Percentiles rank a stretch among this genome's conserved stretches.
Evolutionary conservation across 2,797 vertebrate species (phyloP).

Genomic region (Rhinichthys osculus): DNA sequence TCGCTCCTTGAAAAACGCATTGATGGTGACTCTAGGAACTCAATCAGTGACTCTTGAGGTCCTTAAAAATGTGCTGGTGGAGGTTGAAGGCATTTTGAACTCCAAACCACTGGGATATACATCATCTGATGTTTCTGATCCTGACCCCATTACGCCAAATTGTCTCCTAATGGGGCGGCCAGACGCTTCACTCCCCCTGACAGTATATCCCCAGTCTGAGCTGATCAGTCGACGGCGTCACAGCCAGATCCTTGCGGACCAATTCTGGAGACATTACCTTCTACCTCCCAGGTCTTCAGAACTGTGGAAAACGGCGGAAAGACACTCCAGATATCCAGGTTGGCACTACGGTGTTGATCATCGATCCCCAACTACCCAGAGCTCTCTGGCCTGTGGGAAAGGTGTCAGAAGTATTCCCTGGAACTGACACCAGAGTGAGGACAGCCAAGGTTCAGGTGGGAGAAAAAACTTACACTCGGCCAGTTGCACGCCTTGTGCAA

Average conservation of each 20-base stretch:
- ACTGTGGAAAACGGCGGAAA: not conserved
- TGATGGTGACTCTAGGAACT: not conserved
- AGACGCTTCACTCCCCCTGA: not conserved
- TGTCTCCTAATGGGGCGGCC: too few relatives aligned
- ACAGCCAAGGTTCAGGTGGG: constrained; percentile 6
- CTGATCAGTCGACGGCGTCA: not conserved
- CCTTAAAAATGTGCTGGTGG: not conserved
- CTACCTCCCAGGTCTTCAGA: not conserved
- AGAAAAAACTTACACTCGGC: too few relatives aligned
- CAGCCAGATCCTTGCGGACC: not conserved
- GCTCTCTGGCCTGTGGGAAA: not conserved
- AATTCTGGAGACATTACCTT: not conserved
- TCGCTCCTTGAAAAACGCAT: not conserved
- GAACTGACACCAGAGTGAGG: not conserved
- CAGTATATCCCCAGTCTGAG: not conserved
- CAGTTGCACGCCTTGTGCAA: too few relatives aligned
- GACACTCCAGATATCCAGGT: not conserved
- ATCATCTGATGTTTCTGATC: not conserved
- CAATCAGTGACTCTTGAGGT: not conserved
- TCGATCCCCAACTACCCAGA: not conserved
- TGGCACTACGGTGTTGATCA: not conserved
- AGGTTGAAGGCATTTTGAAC: not conserved
- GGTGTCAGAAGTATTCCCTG: not conserved
- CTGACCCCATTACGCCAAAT: not conserved
- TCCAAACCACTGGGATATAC: not conserved